Conservation (phyloP, 2,888 invertebrate genomes). For the Hymenopus coronatus region DNA sequence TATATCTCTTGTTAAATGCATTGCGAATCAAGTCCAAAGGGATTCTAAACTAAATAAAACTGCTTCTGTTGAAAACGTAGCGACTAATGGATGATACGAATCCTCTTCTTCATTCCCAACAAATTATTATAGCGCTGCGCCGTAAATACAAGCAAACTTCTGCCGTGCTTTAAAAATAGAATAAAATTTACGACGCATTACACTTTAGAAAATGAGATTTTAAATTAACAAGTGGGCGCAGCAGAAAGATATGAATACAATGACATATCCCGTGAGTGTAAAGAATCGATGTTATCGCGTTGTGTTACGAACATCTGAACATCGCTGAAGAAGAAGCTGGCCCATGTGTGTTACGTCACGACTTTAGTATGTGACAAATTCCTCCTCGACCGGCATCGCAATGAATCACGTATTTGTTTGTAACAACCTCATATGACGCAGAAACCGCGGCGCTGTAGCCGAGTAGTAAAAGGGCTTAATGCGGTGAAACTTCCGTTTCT, state of each 20-base stretch:
- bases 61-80: too few species aligned
- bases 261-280: background rate
- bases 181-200: background rate
- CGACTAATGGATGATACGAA: too few species aligned
- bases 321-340: background rate
- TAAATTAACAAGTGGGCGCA: background rate
- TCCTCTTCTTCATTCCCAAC: too few species aligned
- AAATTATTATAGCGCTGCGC: too few species aligned
- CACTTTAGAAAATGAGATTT: background rate
- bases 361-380: background rate
- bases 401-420: background rate
- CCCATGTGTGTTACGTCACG: background rate
- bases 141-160: too few species aligned
- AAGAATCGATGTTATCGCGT: too few species aligned
- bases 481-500: too few species aligned
- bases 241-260: background rate
- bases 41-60: too few species aligned
- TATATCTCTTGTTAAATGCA: too few species aligned
- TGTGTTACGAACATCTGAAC: background rate
- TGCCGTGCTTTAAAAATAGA: background rate
- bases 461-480: too few species aligned
- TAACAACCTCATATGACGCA: background rate
- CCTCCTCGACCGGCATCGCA: background rate
- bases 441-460: background rate
- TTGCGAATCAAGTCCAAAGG: too few species aligned